Evolutionary conservation across 1,140 invertebrate genomes (phyloP).

Genomic region (Metopolophium dirhodum): DNA sequence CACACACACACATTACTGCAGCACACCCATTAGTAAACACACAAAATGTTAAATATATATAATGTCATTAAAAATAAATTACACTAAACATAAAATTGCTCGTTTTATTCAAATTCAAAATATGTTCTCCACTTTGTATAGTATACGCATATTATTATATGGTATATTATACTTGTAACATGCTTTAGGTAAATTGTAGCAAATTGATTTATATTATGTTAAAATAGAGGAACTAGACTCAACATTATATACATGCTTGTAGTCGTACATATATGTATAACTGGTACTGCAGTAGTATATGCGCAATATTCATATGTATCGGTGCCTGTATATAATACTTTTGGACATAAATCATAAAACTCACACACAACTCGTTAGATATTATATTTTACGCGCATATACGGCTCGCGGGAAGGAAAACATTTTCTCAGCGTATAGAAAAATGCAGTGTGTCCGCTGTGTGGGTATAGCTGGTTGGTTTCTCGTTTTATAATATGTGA

Average conservation of each 20-base stretch:
- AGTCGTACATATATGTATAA: neutral
- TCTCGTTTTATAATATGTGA: too few relatives aligned
- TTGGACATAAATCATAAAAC: neutral
- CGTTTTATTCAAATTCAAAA: too few relatives aligned
- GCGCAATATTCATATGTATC: neutral
- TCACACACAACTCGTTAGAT: neutral
- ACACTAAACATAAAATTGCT: too few relatives aligned
- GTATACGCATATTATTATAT: neutral
- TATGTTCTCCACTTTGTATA: too few relatives aligned
- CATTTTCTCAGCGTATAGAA: neutral
- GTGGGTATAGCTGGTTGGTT: too few relatives aligned
- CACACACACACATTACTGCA: too few relatives aligned
- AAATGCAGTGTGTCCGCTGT: neutral
- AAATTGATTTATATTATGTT: neutral
- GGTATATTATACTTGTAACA: neutral
- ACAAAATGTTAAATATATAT: too few relatives aligned
- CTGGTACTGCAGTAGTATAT: neutral
- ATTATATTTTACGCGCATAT: neutral
- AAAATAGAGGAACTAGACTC: neutral
- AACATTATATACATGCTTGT: too few relatives aligned
- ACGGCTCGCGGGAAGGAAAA: neutral
- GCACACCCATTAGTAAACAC: too few relatives aligned
- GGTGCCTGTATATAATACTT: neutral
- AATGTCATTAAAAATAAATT: too few relatives aligned
- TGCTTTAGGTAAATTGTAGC: neutral